Base-by-base conservation (phyloP, 1,140 invertebrate species). In the Pseudobourletiella spinata region DNA sequence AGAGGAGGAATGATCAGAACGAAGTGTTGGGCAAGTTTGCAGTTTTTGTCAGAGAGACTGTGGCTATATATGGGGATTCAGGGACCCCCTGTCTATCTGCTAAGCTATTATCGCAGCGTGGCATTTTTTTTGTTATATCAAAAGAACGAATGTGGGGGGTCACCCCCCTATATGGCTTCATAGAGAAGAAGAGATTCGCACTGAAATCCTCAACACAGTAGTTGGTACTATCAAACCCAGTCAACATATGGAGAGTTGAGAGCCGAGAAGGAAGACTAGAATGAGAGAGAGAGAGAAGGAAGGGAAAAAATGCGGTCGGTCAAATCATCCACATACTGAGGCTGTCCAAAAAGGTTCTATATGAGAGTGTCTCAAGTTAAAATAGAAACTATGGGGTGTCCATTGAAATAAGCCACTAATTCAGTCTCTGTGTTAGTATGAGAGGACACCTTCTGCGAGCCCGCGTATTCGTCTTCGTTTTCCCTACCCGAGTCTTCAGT, bases 41-140 rank as follows among this genome's bases (percentile, higher is more conserved):
- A 64, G 61, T 65, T 68, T 62, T 67, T 64, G 57, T 64, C 62
- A 61, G 59, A 58, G 59, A 63, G 63, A 65, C 59, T 65, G 67
- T 64, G 59, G 63, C 63, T 68, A 68, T 68, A 68, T 65, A 64
- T 62, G 67, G 63, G 63, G 63, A 63, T 68, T 65, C 48, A 66
- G 54, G 65, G 65, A 67, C 65, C 65, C 65, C 68, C 62, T 66
- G 59, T 66, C 62, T 67, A 65, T 67, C 63, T 63, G 60, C 65
- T 70, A 70, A 70, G 68, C 68, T 66, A 70, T 70, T 70, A 70
- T 67, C 68, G 48, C 68, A 67, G 65, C 65, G 54, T 70, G 68
- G 65, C 65, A 63, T 66, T 66, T 64, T 46, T 70, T 69, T 70
- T 70, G 64, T 70, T 61, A 57, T 64, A 60, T 64, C 66, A 68